Evolutionary conservation across 2,113 vertebrate species (phyloP), one percentile per base, ranked within the genome.

Genomic region (Symphodus melops): DNA sequence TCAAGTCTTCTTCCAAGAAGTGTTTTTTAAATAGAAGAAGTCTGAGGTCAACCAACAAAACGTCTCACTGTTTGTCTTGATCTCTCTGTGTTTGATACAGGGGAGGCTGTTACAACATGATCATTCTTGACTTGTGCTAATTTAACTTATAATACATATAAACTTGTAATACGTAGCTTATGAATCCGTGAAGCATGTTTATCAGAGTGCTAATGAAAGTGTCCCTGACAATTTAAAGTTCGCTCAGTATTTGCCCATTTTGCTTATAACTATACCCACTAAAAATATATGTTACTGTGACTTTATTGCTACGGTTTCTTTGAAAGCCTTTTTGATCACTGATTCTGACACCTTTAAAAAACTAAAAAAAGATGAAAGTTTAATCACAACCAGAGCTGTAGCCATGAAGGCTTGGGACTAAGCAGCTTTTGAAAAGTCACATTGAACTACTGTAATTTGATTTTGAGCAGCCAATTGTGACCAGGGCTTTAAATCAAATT

Each of bases 241-340:
- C 46, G 33, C 48, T 67, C 72, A 72, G 61, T 37, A 39, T 42
- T 41, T 3, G 37, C 57, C 68, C 56, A 51, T 67, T 16, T 58
- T 53, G 65, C 44, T 75, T 78, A 52, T 69, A 77, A 84, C 75
- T 75, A 84, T 3, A 7, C 49, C 72, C 63, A 59, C 19, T 44
- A 61, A 49, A 54, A 60, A 75, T 54, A 68, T 42, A 68, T 49
- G 68, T 16, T 48, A 25, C 17, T 28, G 19, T 68, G 66, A 69
- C 23, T 68, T 78, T 84, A 82, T 84, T 86, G 79, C 73, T 78
- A 16, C n/a, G 20, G 56, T 76, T 70, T 60, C 10, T 12, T 48
- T 54, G 20, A 54, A 69, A 59, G 36, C 6, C 13, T 28, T 17
- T 48, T 25, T 73, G 36, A 57, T 64, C 33, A 52, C 52, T 53